Percentiles rank a stretch among this genome's conserved stretches.
Conservation (phyloP, 1,140 invertebrate species). For the Drosophila eugracilis region DNA sequence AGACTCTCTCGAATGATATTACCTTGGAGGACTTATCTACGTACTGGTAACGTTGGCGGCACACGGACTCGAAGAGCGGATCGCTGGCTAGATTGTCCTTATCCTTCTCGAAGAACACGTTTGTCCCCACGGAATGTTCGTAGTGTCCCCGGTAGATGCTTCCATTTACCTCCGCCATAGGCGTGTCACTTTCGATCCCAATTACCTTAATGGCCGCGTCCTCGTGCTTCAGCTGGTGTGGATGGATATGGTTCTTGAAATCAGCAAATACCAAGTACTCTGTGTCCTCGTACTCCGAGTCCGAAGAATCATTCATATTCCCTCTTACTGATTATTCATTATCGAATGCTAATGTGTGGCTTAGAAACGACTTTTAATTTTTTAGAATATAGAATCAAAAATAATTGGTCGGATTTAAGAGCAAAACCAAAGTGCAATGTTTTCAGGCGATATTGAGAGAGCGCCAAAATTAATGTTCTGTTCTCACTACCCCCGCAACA, state of each 20-base stretch:
- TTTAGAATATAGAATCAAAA: too few relatives aligned
- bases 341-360: too few relatives aligned
- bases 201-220: slow-evolving; percentile 84
- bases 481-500: too few relatives aligned
- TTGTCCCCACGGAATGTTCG: slow-evolving; percentile 85
- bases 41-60: slow-evolving; percentile 84
- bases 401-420: too few relatives aligned
- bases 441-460: too few relatives aligned
- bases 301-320: slow-evolving; percentile 69
- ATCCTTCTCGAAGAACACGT: slow-evolving; percentile 86
- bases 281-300: slow-evolving; percentile 79
- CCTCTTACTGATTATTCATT: background rate
- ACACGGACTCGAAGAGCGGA: slow-evolving; percentile 85
- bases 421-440: too few relatives aligned
- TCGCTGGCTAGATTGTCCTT: slow-evolving; percentile 82
- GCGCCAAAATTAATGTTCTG: too few relatives aligned
- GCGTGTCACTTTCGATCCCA: slow-evolving; percentile 86
- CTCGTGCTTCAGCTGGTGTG: slow-evolving; percentile 65
- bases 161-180: slow-evolving; percentile 86
- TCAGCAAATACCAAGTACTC: slow-evolving; percentile 78
- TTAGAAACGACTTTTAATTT: too few relatives aligned
- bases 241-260: slow-evolving; percentile 73
- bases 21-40: slow-evolving; percentile 85
- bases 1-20: slow-evolving; percentile 86
- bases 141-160: slow-evolving; percentile 85